phyloP scores from a whole-genome alignment of 2,888 invertebrate species.

The Drosophila buzzatii region DNA sequence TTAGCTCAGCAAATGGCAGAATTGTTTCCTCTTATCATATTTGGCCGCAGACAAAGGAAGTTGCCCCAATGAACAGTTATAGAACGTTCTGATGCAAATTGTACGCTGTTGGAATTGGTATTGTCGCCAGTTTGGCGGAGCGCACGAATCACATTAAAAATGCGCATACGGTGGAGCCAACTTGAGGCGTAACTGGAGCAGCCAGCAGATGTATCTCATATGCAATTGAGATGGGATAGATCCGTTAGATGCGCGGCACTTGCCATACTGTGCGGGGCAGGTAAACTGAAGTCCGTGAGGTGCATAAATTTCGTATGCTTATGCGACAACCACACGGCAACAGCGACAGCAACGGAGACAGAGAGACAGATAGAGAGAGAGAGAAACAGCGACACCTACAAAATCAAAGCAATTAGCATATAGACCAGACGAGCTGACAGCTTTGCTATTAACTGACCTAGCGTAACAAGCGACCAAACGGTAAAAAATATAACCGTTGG shows the following conservation, averaged over 20 bases:
- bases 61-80: constrained; percentile 59
- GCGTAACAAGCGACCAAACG: constrained; percentile 25
- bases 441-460: constrained; percentile 51
- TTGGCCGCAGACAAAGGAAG: constrained; percentile 52
- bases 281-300: constrained; percentile 21
- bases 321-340: constrained; percentile 15
- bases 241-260: constrained; percentile 47
- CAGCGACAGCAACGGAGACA: not conserved
- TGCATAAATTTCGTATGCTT: constrained; percentile 39
- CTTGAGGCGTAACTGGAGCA: constrained; percentile 54
- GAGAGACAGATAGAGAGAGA: not conserved
- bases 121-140: constrained; percentile 67
- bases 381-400: constrained; percentile 35
- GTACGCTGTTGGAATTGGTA: constrained; percentile 1
- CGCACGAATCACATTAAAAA: constrained; percentile 41
- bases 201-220: constrained; percentile 61
- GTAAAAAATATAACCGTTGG: constrained; percentile 19
- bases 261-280: constrained; percentile 40
- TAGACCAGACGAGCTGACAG: constrained; percentile 17
- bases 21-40: constrained; percentile 13
- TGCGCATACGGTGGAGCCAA: constrained; percentile 54
- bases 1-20: not conserved
- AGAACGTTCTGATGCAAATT: constrained; percentile 68
- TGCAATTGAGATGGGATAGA: constrained; percentile 40
- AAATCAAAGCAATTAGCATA: constrained; percentile 41